Percentiles rank a stretch among this genome's conserved stretches.
Conservation (phyloP, 2,797 vertebrate species). For the Hydrolagus colliei region DNA sequence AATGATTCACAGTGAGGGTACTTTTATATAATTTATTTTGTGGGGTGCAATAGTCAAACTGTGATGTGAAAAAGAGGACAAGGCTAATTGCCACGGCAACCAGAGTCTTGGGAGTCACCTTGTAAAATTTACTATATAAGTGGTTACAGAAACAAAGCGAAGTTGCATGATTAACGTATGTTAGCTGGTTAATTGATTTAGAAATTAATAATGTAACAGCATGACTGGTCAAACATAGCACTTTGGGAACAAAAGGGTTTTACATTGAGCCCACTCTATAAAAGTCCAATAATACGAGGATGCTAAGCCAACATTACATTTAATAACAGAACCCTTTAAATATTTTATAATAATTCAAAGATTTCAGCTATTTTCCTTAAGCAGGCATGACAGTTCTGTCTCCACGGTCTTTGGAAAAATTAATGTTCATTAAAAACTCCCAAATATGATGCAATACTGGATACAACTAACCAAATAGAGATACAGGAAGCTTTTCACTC, state of each 20-base stretch:
- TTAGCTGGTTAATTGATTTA: conserved; percentile 27
- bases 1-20: conserved; percentile 12
- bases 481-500: not conserved
- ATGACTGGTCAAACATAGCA: conserved; percentile 2
- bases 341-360: conserved; percentile 27
- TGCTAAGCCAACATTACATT: conserved; percentile 20
- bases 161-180: conserved; percentile 8
- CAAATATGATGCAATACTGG: not conserved
- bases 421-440: conserved; percentile 23
- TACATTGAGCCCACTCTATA: not conserved
- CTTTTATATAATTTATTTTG: conserved; percentile 21
- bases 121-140: conserved; percentile 11
- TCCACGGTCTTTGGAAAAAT: conserved; percentile 19
- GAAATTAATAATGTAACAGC: conserved; percentile 25
- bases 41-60: not conserved
- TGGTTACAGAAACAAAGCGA: conserved; percentile 28
- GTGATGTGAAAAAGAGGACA: conserved; percentile 11
- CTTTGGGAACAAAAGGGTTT: conserved; percentile 17
- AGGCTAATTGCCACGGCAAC: conserved; percentile 26
- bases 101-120: conserved; percentile 15
- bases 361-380: conserved; percentile 16
- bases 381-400: conserved; percentile 5
- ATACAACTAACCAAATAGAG: not conserved
- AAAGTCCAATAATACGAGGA: conserved; percentile 3
- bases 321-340: conserved; percentile 23